Base-by-base conservation (phyloP, 1,140 invertebrate species). In the Phthorimaea operculella region DNA sequence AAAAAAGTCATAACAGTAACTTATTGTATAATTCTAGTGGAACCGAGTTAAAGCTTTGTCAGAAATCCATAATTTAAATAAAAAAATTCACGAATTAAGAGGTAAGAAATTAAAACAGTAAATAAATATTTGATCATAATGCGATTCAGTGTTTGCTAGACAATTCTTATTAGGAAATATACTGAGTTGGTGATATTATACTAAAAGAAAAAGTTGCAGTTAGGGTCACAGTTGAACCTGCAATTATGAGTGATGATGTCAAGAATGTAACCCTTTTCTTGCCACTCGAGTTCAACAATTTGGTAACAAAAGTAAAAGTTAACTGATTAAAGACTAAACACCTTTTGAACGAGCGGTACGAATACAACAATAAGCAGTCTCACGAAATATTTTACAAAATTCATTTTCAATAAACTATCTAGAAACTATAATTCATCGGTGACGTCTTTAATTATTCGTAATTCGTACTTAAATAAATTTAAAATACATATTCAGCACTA, bases 281-380 rank as follows among this genome's bases (percentile, higher is more conserved):
- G 76, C 74, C 71, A 80, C 72, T 71, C 73, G 68, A 79, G 68
- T 74, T 80, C 70, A 83, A 85, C 82, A 83, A 85, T 82, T 83
- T 85, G 82, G 79, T 85, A 85, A 85, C 82, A 74, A 84, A 83
- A 83, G 73, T 78, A 82, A 82, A 80, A 76, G 70, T 77, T 72
- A 80, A 78, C 71, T 70, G 71, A 69, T 72, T 72, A 74, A 28
- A 69, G 65, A 72, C 69, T 73, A 73, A 68, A 76, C 72, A 74
- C 67, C 69, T 58, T 75, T 63, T 67, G 62, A 79, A 76, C 76
- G 21, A 81, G 74, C 79, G 64, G 67, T 79, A 83, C 76, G 68
- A 82, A 74, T 85, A 83, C 76, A 85, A 83, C 79, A 81, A 77
- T 78, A 79, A 85, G 82, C 82, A 83, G 82, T 83, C 82, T 83